Evolutionary conservation across 2,113 vertebrate genomes (phyloP).

Genomic region (Nibea albiflora): DNA sequence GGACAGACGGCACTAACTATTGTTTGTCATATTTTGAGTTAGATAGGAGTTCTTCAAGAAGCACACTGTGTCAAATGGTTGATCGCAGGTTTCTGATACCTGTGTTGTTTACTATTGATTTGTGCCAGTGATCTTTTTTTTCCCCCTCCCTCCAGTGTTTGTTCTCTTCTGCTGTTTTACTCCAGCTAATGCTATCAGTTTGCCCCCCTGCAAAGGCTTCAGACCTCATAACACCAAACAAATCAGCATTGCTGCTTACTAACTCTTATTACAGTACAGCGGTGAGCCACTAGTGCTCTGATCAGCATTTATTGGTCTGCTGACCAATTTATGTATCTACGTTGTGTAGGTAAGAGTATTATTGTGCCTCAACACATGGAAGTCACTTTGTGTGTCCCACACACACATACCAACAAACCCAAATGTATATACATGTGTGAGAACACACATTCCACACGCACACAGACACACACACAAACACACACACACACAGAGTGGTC

Average conservation of each 20-base stretch:
- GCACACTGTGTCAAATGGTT: constrained; percentile 81
- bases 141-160: constrained; percentile 24
- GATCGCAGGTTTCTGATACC: constrained; percentile 66
- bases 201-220: constrained; percentile 59
- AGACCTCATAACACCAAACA: constrained; percentile 76
- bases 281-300: constrained; percentile 69
- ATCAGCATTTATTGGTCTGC: constrained; percentile 74
- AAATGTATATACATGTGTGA: constrained; percentile 60
- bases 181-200: constrained; percentile 54
- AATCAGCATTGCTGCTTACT: constrained; percentile 79
- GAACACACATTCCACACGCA: constrained; percentile 26
- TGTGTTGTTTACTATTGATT: constrained; percentile 75
- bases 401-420: constrained; percentile 67
- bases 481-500: constrained; percentile 68
- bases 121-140: constrained; percentile 70
- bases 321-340: constrained; percentile 66
- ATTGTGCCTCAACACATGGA: constrained; percentile 81
- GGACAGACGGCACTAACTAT: constrained; percentile 64
- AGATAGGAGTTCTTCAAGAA: constrained; percentile 67
- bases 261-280: constrained; percentile 75
- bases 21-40: constrained; percentile 56
- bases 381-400: constrained; percentile 75
- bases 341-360: constrained; percentile 78
- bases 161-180: constrained; percentile 42
- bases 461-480: neutral